These are phyloP conservation scores for Sycobia sp. DNA, from an alignment of 1,140 invertebrate species.

Conservation along the genomic window DNA sequence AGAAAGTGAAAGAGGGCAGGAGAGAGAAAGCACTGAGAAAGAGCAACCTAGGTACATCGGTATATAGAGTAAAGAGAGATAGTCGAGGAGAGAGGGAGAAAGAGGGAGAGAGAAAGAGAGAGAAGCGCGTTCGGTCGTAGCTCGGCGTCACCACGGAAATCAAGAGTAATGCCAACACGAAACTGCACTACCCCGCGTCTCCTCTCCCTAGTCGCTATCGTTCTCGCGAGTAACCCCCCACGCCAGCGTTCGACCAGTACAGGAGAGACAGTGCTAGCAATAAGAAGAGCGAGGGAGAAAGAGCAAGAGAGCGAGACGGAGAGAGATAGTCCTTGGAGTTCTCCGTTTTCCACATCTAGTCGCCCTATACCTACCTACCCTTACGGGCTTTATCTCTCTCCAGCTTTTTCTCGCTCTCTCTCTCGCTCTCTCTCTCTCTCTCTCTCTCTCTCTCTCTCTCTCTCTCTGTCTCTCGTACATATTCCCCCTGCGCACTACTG, in stretches of 20 bases:
- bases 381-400: background rate
- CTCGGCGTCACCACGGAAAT: constrained; percentile 61
- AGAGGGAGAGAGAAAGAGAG: constrained; percentile 39
- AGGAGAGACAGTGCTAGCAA: background rate
- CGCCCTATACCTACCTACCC: background rate
- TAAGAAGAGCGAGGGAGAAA: background rate
- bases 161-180: constrained; percentile 64
- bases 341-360: constrained; percentile 23
- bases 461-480: no score
- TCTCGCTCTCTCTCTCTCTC: no score
- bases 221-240: no score
- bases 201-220: no score
- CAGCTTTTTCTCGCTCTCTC: constrained; percentile 42
- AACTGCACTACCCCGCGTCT: constrained; percentile 61
- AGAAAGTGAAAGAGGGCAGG: no score
- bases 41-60: background rate
- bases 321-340: background rate
- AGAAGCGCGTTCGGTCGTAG: no score
- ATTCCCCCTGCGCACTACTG: background rate
- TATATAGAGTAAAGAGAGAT: constrained; percentile 16
- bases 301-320: constrained; percentile 1
- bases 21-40: constrained; percentile 33
- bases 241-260: background rate
- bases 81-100: constrained; percentile 32
- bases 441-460: no score